Conservation (phyloP, 2,113 vertebrate genomes). For the Nerophis ophidion region DNA sequence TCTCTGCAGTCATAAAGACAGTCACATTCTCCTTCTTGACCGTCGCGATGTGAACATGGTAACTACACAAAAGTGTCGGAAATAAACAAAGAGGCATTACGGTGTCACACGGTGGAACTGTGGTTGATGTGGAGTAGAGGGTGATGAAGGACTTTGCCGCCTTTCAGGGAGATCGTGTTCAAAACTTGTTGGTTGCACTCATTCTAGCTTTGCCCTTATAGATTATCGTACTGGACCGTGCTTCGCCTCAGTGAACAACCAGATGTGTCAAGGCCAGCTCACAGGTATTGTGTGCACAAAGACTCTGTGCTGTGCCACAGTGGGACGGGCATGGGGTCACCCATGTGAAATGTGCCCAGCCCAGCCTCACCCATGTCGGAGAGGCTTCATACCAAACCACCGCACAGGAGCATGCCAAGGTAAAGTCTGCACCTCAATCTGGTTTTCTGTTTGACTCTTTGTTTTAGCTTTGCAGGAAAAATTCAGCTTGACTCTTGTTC, state of each 20-base stretch:
- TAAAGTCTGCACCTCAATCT: conserved; percentile 61
- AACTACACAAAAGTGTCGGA: too few species aligned
- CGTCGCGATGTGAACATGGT: too few species aligned
- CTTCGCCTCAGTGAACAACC: conserved; percentile 91
- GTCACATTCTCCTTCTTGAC: too few species aligned
- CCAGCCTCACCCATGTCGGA: conserved; percentile 92
- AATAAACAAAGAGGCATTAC: too few species aligned
- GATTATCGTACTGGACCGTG: conserved; percentile 98
- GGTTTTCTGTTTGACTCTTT: conserved; percentile 24
- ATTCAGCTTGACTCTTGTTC: conserved; percentile 12
- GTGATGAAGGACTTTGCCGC: too few species aligned
- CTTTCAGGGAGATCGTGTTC: too few species aligned
- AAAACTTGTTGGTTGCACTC: neutral
- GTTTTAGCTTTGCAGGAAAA: conserved; percentile 7
- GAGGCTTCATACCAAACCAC: conserved; percentile 96
- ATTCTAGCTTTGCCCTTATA: conserved; percentile 45
- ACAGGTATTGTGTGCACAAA: conserved; percentile 98
- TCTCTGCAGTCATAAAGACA: too few species aligned
- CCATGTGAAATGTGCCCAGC: conserved; percentile 98
- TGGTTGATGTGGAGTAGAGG: too few species aligned
- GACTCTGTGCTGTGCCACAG: conserved; percentile 93
- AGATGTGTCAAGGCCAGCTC: conserved; percentile 99
- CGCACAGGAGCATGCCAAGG: conserved; percentile 97
- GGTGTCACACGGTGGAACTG: too few species aligned
- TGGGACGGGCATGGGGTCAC: conserved; percentile 96